Evolutionary conservation across 2,797 vertebrate species (phyloP).

Genomic region (Heliangelus exortis): DNA sequence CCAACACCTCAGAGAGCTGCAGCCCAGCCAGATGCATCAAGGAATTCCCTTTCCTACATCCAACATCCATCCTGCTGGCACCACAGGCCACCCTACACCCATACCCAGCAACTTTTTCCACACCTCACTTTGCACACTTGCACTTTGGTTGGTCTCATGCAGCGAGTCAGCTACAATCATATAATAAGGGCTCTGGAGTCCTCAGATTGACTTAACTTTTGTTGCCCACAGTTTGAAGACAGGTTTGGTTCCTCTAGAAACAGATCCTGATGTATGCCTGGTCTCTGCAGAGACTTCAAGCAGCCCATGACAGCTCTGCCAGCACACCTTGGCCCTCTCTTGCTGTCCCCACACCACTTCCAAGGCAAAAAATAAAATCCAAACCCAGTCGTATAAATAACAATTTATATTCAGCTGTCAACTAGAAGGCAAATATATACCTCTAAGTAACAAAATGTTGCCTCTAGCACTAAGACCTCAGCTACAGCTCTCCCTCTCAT

Average conservation of each 20-base stretch:
- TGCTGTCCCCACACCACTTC: background rate
- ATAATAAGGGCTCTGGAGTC: too few species aligned
- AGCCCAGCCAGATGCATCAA: accelerated
- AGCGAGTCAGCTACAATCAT: accelerated
- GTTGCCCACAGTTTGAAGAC: background rate
- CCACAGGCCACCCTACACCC: accelerated
- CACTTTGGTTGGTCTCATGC: background rate
- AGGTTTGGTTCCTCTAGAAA: background rate
- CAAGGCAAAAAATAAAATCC: background rate
- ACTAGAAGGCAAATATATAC: background rate
- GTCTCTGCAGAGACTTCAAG: background rate
- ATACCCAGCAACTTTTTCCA: background rate
- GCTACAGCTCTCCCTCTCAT: background rate
- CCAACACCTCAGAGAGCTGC: accelerated
- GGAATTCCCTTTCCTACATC: background rate
- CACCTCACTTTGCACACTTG: accelerated
- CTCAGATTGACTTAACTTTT: background rate
- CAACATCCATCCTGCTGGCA: background rate
- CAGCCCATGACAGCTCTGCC: background rate
- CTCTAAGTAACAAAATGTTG: background rate
- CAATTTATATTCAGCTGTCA: background rate
- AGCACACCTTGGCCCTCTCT: accelerated
- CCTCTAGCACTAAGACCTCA: background rate
- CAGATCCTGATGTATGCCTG: accelerated
- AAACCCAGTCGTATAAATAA: background rate